Evolutionary conservation across 2,797 vertebrate species (phyloP), one percentile per base, ranked within the genome.

Genomic region (Coranthus polyacanthus): DNA sequence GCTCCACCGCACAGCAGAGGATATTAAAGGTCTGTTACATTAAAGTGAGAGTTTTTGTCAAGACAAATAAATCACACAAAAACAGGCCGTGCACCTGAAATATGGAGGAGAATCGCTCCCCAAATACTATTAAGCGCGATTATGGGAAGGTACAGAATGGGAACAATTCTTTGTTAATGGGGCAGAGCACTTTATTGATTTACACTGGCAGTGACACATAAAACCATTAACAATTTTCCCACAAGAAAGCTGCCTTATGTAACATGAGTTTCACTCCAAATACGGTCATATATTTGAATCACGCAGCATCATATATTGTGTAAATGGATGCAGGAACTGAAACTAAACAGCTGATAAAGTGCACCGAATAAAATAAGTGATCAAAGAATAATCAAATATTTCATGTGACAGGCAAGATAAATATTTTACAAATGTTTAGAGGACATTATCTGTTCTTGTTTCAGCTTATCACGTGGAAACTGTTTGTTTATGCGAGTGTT

Each of bases 161-260:
- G 49, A 59, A 50, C 64, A 38, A 52, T 54, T 71, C 26, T 50
- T 34, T 51, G 63, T 49, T 66, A 71, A 76, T 79, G 77, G 60
- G 59, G 47, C 47, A 50, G 16, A 53, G 43, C 32, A 29, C 29
- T 67, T 55, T 73, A 78, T 86, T 87, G 63, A 84, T 82, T 86
- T 83, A 83, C 18, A 71, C 36, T 62, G 36, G 43, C 69, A 74
- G 43, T 65, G 75, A 80, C 66, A 68, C 74, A 46, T 79, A 68
- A 60, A 76, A 77, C 41, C 53, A 75, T 82, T 29, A 62, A 64
- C 49, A 47, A 59, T 79, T 72, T 88, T 87, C 84, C 68, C 80
- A 80, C 78, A 75, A 57, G 72, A 85, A 50, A 62, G 45, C 20
- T 56, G 29, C 29, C 12, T 85, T 64, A 58, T 63, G 70, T 68